phyloP scores from a whole-genome alignment of 1,140 invertebrate species.

The Nixonia krombeini region DNA sequence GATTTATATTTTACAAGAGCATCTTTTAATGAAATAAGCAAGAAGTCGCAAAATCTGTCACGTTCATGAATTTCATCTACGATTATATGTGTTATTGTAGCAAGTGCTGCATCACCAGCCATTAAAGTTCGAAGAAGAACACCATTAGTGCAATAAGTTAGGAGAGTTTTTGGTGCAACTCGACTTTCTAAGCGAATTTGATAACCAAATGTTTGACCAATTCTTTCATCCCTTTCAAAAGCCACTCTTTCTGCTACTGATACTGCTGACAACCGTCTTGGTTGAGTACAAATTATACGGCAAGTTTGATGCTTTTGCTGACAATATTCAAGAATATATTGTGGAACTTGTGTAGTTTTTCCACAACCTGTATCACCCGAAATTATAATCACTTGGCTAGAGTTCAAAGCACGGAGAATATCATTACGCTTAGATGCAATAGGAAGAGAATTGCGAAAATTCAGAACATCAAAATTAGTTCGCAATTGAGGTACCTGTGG shows the following conservation, averaged over 20 bases:
- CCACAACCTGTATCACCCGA: conserved; percentile 89
- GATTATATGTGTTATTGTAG: conserved; percentile 86
- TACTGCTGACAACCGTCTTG: conserved; percentile 90
- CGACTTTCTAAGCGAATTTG: conserved; percentile 92
- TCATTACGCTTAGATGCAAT: conserved; percentile 71
- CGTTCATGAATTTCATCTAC: conserved; percentile 97
- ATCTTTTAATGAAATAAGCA: conserved; percentile 88
- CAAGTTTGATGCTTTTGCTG: conserved; percentile 77
- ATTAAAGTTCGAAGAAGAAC: conserved; percentile 90
- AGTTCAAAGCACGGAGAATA: conserved; percentile 72
- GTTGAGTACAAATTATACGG: conserved; percentile 94
- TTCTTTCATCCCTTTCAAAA: conserved; percentile 86
- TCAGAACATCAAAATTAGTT: conserved; percentile 68
- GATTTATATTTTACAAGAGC: conserved; percentile 80
- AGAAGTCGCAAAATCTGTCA: conserved; percentile 93
- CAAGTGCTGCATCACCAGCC: conserved; percentile 78
- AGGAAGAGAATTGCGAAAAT: conserved; percentile 75
- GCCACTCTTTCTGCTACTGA: conserved; percentile 87
- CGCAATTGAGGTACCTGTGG: conserved; percentile 76
- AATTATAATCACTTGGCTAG: conserved; percentile 78
- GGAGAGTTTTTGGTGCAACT: conserved; percentile 83
- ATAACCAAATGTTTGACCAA: conserved; percentile 93
- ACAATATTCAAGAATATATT: conserved; percentile 89
- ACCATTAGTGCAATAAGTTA: conserved; percentile 94
- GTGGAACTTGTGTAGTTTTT: conserved; percentile 93